Conservation (phyloP, 2,113 vertebrate genomes). For the Semicossyphus pulcher region DNA sequence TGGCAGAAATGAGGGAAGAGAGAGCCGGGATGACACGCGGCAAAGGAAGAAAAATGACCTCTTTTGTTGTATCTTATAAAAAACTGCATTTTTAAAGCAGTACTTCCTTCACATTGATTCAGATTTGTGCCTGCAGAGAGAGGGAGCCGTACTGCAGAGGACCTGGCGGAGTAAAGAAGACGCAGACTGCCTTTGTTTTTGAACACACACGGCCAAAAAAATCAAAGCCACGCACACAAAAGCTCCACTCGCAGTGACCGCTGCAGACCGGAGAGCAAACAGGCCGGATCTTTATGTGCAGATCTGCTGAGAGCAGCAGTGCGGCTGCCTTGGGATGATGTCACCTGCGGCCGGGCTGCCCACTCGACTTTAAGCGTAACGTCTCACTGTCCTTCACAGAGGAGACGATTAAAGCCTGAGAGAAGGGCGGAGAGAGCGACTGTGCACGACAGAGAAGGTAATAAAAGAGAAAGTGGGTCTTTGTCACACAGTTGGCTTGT, state of each 20-base stretch:
- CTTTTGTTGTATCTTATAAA: too few relatives aligned
- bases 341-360: slow-evolving; percentile 30
- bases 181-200: slow-evolving; percentile 2
- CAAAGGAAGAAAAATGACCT: too few relatives aligned
- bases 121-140: neutral
- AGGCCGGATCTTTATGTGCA: slow-evolving; percentile 17
- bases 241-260: neutral
- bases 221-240: slow-evolving; percentile 21
- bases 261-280: slow-evolving; percentile 21
- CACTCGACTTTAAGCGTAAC: neutral
- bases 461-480: neutral
- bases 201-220: slow-evolving; percentile 15
- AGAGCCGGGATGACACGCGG: too few relatives aligned
- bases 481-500: slow-evolving; percentile 4
- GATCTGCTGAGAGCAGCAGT: slow-evolving; percentile 54
- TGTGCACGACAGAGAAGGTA: neutral
- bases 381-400: slow-evolving; percentile 30
- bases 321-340: slow-evolving; percentile 30
- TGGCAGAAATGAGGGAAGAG: too few relatives aligned
- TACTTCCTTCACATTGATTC: neutral
- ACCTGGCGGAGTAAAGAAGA: neutral
- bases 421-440: slow-evolving; percentile 2
- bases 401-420: neutral
- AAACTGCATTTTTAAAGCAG: neutral
- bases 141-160: too few relatives aligned